A percentile compares a stretch with the other conserved stretches of the same genome.
Evolutionary conservation across 2,888 invertebrate species (phyloP).

Genomic region (Charanyca ferruginea): DNA sequence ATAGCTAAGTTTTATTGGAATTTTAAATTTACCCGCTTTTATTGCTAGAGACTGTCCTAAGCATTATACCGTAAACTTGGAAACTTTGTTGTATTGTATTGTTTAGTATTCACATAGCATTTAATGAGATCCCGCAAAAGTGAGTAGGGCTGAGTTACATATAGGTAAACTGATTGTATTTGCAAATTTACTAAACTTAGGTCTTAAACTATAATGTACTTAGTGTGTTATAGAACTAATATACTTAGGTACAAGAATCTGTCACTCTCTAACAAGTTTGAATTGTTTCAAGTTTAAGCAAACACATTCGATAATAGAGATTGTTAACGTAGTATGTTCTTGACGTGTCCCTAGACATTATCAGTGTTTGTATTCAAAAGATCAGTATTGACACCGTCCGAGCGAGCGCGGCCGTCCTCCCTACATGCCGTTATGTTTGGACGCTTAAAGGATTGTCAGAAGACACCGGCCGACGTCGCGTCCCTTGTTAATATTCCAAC

Average conservation of each 20-base stretch:
- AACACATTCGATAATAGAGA: constrained; percentile 48
- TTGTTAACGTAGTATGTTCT: constrained; percentile 39
- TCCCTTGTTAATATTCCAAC: constrained; percentile 86
- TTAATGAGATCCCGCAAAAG: background rate
- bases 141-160: background rate
- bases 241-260: constrained; percentile 9
- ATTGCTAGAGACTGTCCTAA: constrained; percentile 7
- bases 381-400: constrained; percentile 66
- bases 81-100: background rate
- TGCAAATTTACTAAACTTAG: too few species aligned
- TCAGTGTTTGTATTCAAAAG: constrained; percentile 65
- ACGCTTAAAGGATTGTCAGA: constrained; percentile 79
- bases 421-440: constrained; percentile 54
- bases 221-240: constrained; percentile 19
- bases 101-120: background rate
- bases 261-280: constrained; percentile 32
- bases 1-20: constrained; percentile 44
- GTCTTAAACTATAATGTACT: too few species aligned
- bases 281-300: constrained; percentile 44
- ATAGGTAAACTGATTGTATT: too few species aligned
- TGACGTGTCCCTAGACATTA: constrained; percentile 57
- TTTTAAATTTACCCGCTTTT: constrained; percentile 19
- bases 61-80: background rate
- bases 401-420: constrained; percentile 25
- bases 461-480: constrained; percentile 72